Base-by-base conservation (phyloP, 2,888 invertebrate species). In the Nomada ferruginata region DNA sequence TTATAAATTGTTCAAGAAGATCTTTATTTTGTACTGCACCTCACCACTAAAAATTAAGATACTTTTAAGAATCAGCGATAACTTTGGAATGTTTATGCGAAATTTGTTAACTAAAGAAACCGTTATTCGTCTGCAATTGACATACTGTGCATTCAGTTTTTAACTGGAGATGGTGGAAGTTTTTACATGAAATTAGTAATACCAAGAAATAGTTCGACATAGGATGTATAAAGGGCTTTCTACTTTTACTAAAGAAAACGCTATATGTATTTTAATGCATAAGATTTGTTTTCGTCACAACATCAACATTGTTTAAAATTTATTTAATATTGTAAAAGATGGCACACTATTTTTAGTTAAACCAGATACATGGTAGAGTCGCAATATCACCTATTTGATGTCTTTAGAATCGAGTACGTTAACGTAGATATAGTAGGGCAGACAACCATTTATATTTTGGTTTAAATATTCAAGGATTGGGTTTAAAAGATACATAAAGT, bases 301-400 rank as follows among this genome's bases (percentile, higher is more conserved):
- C 36, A 7, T 36, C 36, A 7, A 36, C 36, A 36, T 36, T 36
- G 36, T 36, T 36, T 36, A 1, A 36, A 36, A 36, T 36, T 36
- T 36, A 36, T 36, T 36, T 36, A 36, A 36, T 36, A 36, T 36
- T 36, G 36, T 36, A 7, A 36, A 36, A 36, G 5, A 36, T 36
- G 36, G 15, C 13, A 47, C 47, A 15, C 47, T 47, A 15, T 47
- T 47, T 47, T 15, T 15, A 15, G 47, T 15, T 47, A 47, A 47
- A 15, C 47, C 47, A 47, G 47, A 47, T 15, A 47, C 47, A 15
- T 47, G 15, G 65, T 71, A 68, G 50, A 66, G 20, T 66, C 50
- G 55, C 42, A 65, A 55, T 75, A 75, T 9, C 59, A 79, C 65
- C 66, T 72, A 83, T 79, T 83, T 73, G 76, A 47, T 72, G 75